Evolutionary conservation across 2,888 invertebrate species (phyloP).

Genomic region (Nemotelus nigrinus): DNA sequence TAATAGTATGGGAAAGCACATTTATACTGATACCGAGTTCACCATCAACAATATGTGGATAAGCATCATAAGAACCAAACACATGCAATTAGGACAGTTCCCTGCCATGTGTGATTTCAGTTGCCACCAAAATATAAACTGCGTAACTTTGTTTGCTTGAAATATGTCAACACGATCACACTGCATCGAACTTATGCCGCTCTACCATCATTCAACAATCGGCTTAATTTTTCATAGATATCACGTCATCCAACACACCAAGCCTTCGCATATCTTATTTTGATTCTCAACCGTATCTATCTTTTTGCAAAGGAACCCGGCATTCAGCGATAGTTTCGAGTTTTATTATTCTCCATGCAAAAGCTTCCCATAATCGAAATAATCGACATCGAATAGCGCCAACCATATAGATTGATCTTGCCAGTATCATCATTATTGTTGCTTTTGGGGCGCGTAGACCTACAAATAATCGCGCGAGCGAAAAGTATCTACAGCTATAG

Average conservation of each 20-base stretch:
- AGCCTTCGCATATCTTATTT: background rate
- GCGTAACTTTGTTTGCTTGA: conserved; percentile 2
- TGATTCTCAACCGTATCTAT: background rate
- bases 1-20: no score
- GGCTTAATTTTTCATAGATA: background rate
- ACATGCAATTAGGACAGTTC: background rate
- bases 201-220: background rate
- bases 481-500: no score
- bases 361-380: conserved; percentile 2
- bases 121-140: background rate
- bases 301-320: background rate
- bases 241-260: background rate
- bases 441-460: no score
- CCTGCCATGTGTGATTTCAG: no score
- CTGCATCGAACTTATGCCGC: background rate
- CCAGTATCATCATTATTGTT: no score
- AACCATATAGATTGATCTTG: background rate
- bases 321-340: background rate
- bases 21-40: no score
- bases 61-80: no score
- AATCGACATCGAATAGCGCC: background rate
- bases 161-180: conserved; percentile 1
- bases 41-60: no score
- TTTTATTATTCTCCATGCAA: background rate
- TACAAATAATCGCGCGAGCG: no score